Evolutionary conservation across 2,797 vertebrate genomes (phyloP).

Genomic region (Merluccius polli): DNA sequence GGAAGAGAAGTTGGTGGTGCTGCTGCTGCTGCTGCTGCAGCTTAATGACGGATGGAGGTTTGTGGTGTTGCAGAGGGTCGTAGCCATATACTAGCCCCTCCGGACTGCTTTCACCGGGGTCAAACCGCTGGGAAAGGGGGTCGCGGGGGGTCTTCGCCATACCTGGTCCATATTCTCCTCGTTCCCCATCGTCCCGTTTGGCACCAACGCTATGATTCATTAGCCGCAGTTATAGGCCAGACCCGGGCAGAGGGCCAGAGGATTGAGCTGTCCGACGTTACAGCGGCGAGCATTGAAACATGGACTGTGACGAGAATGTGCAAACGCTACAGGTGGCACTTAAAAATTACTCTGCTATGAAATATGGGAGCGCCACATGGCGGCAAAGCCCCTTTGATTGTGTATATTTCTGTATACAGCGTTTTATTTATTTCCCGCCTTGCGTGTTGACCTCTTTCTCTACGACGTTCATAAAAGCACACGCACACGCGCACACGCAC

Average conservation of each 20-base stretch:
- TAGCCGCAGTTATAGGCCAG: conserved; percentile 63
- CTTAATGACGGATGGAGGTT: conserved; percentile 52
- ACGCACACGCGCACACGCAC: conserved; percentile 10
- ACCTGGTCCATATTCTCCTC: conserved; percentile 48
- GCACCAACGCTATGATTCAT: conserved; percentile 60
- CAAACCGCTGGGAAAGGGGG: conserved; percentile 50
- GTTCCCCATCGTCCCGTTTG: conserved; percentile 54
- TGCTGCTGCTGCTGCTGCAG: conserved; percentile 25
- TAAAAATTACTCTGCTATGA: conserved; percentile 38
- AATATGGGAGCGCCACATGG: conserved; percentile 28
- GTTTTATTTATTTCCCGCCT: neutral
- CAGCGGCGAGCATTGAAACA: conserved; percentile 49
- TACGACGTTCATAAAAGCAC: neutral
- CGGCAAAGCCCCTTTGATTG: neutral
- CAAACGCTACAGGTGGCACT: conserved; percentile 64
- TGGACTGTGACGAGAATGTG: conserved; percentile 50
- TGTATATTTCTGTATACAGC: neutral
- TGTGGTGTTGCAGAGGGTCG: conserved; percentile 44
- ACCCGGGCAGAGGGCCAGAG: conserved; percentile 59
- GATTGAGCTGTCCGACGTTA: conserved; percentile 59
- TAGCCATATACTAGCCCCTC: conserved; percentile 65
- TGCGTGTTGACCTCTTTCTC: neutral
- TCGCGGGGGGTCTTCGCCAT: conserved; percentile 14
- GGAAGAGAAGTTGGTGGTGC: neutral
- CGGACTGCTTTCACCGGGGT: conserved; percentile 59